phyloP scores from a whole-genome alignment of 1,140 invertebrate genomes.

The Hormaphis cornu region DNA sequence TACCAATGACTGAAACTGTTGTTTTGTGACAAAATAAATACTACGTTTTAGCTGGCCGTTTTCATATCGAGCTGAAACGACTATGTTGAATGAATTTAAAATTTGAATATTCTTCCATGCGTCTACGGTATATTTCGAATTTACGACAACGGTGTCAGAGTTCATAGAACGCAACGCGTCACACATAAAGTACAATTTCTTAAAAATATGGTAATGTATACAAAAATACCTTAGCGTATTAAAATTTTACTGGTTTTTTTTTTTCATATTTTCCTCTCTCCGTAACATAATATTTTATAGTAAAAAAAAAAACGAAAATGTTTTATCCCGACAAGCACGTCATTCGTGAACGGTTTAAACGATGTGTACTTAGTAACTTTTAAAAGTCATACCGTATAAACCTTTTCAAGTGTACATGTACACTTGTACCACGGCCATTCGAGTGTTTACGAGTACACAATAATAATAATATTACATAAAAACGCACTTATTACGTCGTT shows the following conservation, averaged over 20 bases:
- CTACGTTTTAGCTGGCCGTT: no score
- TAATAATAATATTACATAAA: no score
- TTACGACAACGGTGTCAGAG: background rate
- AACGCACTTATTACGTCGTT: no score
- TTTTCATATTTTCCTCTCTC: background rate
- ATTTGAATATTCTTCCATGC: background rate
- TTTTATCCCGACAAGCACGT: no score
- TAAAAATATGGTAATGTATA: background rate
- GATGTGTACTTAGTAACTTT: background rate
- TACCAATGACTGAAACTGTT: no score
- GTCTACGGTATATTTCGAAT: background rate
- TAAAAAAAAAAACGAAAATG: background rate
- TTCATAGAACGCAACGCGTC: no score
- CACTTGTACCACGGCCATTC: no score
- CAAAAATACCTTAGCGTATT: background rate
- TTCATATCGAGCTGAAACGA: no score
- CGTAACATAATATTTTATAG: background rate
- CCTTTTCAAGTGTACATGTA: background rate
- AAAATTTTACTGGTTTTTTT: constrained; percentile 1
- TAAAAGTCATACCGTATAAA: background rate
- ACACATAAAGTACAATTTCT: background rate
- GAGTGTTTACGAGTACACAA: no score
- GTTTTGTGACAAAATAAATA: no score
- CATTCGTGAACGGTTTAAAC: background rate
- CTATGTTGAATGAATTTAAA: no score